Evolutionary conservation across 2,888 invertebrate genomes (phyloP).

Genomic region (Unio delphinus): DNA sequence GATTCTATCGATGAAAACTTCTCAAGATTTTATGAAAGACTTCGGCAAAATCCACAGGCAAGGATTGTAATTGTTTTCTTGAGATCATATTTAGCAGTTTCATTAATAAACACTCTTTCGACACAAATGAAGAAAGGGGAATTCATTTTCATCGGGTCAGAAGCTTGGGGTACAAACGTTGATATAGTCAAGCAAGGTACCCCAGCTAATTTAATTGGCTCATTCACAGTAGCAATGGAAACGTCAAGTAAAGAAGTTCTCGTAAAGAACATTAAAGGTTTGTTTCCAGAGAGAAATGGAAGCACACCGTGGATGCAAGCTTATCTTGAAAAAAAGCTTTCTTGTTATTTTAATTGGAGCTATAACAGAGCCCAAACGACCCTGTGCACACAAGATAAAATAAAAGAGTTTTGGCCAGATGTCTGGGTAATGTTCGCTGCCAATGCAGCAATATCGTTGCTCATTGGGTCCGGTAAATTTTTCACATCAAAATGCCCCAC

Average conservation of each 20-base stretch:
- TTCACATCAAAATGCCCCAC: slow-evolving; percentile 11
- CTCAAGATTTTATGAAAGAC: slow-evolving; percentile 10
- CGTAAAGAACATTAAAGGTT: slow-evolving; percentile 3
- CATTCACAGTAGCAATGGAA: slow-evolving; percentile 18
- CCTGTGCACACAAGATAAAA: too few relatives aligned
- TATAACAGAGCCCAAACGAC: slow-evolving; percentile 7
- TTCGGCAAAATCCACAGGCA: slow-evolving; percentile 20
- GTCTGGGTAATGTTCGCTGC: slow-evolving; percentile 14
- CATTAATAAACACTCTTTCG: slow-evolving; percentile 7
- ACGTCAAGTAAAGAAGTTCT: slow-evolving; percentile 3
- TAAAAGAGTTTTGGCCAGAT: slow-evolving; percentile 6
- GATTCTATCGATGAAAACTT: slow-evolving; percentile 10
- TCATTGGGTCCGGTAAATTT: slow-evolving; percentile 10
- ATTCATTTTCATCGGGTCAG: slow-evolving; percentile 38
- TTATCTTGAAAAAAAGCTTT: slow-evolving; percentile 5
- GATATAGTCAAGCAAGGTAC: slow-evolving; percentile 10
- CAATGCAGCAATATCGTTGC: slow-evolving; percentile 11
- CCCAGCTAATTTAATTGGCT: slow-evolving; percentile 18
- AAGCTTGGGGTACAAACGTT: slow-evolving; percentile 21
- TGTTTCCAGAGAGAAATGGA: neutral
- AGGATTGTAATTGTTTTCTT: slow-evolving; percentile 31
- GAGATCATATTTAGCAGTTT: slow-evolving; percentile 13
- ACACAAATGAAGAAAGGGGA: slow-evolving; percentile 17
- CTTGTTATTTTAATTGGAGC: slow-evolving; percentile 11
- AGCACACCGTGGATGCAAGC: slow-evolving; percentile 12